Conservation (phyloP, 2,888 invertebrate species). For the Caenorhabditis sinica region DNA sequence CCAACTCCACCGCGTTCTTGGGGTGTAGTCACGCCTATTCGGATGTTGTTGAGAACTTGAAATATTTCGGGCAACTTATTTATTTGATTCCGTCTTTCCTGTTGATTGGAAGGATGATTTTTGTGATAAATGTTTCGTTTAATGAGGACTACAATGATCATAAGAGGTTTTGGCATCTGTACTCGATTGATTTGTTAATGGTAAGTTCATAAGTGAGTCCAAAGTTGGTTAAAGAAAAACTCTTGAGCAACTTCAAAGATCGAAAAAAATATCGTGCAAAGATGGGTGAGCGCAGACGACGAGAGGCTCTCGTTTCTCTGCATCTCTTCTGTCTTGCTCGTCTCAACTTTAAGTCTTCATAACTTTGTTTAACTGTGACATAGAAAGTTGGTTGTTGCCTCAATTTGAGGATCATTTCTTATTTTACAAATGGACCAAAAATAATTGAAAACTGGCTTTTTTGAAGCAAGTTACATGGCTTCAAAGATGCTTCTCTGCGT, state of each 20-base stretch:
- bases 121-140: conserved; percentile 10
- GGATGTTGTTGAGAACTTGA: conserved; percentile 40
- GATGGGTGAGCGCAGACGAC: not conserved
- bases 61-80: conserved; percentile 23
- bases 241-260: not conserved
- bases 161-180: conserved; percentile 1
- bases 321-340: not conserved
- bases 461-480: too few species aligned
- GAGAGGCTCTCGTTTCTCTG: conserved; percentile 7
- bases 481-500: too few species aligned
- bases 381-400: too few species aligned
- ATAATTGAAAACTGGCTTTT: too few species aligned
- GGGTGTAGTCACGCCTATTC: conserved; percentile 41
- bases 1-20: conserved; percentile 44
- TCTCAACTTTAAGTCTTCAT: too few species aligned
- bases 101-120: conserved; percentile 28
- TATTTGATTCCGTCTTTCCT: conserved; percentile 33
- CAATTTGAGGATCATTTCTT: too few species aligned
- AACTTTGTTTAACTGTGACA: too few species aligned
- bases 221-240: too few species aligned
- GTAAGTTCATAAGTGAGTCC: conserved; percentile 2
- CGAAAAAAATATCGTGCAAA: not conserved
- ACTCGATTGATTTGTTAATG: not conserved
- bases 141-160: conserved; percentile 32
- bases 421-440: too few species aligned